These are phyloP conservation scores for Branchipolynoe longqiensis DNA, from an alignment of 2,888 invertebrate genomes.

Conservation along the genomic window DNA sequence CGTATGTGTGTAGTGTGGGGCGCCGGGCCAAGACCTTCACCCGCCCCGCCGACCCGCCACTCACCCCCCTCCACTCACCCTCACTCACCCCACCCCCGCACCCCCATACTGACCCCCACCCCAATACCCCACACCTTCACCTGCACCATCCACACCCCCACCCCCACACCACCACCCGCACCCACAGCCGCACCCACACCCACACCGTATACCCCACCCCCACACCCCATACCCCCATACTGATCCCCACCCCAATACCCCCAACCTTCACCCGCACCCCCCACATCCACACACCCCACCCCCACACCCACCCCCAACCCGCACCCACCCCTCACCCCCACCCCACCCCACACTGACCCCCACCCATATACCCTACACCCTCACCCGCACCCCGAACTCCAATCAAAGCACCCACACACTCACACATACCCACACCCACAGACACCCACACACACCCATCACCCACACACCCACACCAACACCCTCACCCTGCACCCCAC, in stretches of 20 bases:
- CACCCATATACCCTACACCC: too few relatives aligned
- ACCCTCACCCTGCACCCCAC: too few relatives aligned
- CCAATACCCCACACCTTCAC: background rate
- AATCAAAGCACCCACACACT: too few relatives aligned
- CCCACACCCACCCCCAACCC: background rate
- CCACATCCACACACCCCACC: background rate
- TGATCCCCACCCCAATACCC: background rate
- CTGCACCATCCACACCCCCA: background rate
- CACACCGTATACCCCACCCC: background rate
- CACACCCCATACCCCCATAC: background rate
- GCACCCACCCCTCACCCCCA: background rate
- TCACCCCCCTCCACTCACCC: background rate
- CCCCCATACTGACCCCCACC: background rate
- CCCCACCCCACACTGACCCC: background rate
- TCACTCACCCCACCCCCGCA: background rate
- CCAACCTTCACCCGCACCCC: background rate
- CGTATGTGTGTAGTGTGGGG: background rate
- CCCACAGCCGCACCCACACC: background rate
- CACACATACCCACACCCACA: too few relatives aligned
- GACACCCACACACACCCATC: too few relatives aligned
- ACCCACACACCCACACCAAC: too few relatives aligned
- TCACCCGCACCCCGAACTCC: too few relatives aligned
- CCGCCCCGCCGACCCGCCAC: background rate
- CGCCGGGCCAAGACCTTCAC: background rate
- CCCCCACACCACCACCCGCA: background rate